Percentiles rank a stretch among this genome's conserved stretches.
These are phyloP conservation scores for Orchestia grillus DNA, from an alignment of 1,140 invertebrate genomes.

Conservation along the genomic window DNA sequence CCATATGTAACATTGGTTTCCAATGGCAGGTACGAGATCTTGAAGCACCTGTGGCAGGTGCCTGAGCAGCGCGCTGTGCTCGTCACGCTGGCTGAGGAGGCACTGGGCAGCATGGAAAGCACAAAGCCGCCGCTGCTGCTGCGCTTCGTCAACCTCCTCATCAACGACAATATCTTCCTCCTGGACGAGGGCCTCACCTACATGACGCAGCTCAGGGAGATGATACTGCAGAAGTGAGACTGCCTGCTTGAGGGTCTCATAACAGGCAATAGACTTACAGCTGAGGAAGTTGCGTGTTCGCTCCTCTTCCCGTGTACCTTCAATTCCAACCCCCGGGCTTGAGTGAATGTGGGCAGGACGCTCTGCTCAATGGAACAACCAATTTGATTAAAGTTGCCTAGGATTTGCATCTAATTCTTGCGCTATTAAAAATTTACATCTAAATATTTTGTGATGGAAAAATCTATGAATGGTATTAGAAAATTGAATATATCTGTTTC, in stretches of 20 bases:
- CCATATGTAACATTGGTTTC: neutral
- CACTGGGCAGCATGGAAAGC: constrained; percentile 90
- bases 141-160: constrained; percentile 92
- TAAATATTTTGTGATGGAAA: too few species aligned
- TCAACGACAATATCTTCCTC: constrained; percentile 96
- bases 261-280: too few species aligned
- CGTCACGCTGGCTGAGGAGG: constrained; percentile 79
- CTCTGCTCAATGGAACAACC: too few species aligned
- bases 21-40: constrained; percentile 79
- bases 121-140: constrained; percentile 91
- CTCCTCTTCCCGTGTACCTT: too few species aligned
- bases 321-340: too few species aligned
- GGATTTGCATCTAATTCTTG: too few species aligned
- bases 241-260: neutral
- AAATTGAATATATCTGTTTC: too few species aligned
- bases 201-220: constrained; percentile 84
- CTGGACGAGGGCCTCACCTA: constrained; percentile 91
- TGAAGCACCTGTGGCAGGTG: constrained; percentile 92
- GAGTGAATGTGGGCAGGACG: too few species aligned
- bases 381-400: too few species aligned
- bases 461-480: too few species aligned
- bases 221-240: neutral
- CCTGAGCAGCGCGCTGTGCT: constrained; percentile 78
- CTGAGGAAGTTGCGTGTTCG: too few species aligned
- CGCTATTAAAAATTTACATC: too few species aligned